Conservation (phyloP, 2,797 vertebrate species). For the Natrix natrix region DNA sequence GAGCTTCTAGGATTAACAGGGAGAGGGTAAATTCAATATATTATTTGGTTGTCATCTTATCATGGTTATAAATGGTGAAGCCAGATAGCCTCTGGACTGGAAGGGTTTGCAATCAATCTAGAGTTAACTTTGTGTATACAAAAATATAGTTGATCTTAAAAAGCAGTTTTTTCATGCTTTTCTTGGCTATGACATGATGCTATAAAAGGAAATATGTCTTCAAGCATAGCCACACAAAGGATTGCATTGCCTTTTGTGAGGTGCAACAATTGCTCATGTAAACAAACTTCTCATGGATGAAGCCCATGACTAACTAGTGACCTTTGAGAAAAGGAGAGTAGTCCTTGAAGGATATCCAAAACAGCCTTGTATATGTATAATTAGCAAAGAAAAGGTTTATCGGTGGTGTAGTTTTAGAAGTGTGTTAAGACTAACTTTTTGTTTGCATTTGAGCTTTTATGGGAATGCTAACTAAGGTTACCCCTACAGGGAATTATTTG, state of each 20-base stretch:
- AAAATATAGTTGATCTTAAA: neutral
- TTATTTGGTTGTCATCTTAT: neutral
- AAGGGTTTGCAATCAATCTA: neutral
- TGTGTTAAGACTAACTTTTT: neutral
- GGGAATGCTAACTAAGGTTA: constrained; percentile 30
- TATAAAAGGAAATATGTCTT: neutral
- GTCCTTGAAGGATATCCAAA: constrained; percentile 8
- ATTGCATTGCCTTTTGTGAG: neutral
- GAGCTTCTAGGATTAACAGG: neutral
- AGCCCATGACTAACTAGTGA: constrained; percentile 34
- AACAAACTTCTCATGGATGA: constrained; percentile 21
- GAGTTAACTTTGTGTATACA: neutral
- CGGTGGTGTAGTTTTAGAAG: neutral
- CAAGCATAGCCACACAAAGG: neutral
- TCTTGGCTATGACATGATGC: fast-evolving
- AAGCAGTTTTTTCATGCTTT: neutral
- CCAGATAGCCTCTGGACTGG: neutral
- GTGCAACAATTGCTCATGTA: neutral
- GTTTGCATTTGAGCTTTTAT: constrained; percentile 32
- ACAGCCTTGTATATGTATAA: constrained; percentile 40
- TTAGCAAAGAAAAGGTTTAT: constrained; percentile 33
- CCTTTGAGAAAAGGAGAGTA: constrained; percentile 14
- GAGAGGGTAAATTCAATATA: neutral
- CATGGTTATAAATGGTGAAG: neutral
- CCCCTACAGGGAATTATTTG: constrained; percentile 20